Conservation (phyloP, 2,888 invertebrate genomes). For the Microplitis deprimator region DNA sequence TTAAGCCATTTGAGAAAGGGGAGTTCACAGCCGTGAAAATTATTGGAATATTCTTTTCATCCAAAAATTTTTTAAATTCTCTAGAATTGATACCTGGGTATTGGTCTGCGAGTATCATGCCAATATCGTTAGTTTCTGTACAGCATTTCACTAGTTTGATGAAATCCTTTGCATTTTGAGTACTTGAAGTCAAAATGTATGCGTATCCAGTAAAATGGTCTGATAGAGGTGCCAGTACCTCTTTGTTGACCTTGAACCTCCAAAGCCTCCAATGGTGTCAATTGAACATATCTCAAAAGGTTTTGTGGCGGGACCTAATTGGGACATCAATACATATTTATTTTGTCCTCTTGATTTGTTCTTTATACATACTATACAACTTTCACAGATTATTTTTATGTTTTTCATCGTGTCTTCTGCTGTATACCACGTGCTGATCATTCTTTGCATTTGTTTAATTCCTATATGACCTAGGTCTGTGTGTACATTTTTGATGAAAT, state of each 20-base stretch:
- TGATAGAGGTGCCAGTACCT: conserved; percentile 49
- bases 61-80: background rate
- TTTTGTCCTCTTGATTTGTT: conserved; percentile 53
- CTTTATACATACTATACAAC: conserved; percentile 52
- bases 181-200: conserved; percentile 35
- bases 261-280: conserved; percentile 56
- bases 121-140: conserved; percentile 24
- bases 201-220: conserved; percentile 38
- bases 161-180: conserved; percentile 38
- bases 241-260: conserved; percentile 53
- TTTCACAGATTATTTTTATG: background rate
- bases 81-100: conserved; percentile 36
- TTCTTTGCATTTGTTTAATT: background rate
- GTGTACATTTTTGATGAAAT: background rate
- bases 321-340: conserved; percentile 49
- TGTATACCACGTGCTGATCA: background rate
- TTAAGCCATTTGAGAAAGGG: conserved; percentile 2
- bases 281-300: conserved; percentile 55
- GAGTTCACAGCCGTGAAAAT: background rate
- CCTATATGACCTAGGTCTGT: background rate
- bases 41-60: background rate
- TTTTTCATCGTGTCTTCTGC: background rate
- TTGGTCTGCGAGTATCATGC: conserved; percentile 40
- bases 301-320: conserved; percentile 52
- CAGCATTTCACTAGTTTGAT: conserved; percentile 26